phyloP scores from a whole-genome alignment of 2,888 invertebrate genomes.

The Stenchaetothrips biformis region DNA sequence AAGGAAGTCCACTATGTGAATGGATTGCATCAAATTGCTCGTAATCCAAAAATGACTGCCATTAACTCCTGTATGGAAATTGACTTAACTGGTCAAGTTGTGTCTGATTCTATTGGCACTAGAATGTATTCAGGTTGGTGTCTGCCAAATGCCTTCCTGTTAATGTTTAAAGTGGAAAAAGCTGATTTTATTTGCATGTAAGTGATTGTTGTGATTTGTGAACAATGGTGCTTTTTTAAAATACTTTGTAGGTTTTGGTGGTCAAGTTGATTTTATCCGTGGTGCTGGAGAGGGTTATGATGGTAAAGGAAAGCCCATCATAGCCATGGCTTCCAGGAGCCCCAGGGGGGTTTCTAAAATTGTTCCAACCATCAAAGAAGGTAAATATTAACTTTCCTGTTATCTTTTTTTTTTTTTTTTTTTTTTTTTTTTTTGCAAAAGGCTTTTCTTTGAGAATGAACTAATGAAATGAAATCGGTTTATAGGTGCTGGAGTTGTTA shows the following conservation, averaged over 20 bases:
- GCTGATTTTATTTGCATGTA: conserved; percentile 27
- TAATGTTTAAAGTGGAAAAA: conserved; percentile 25
- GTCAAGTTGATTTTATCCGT: conserved; percentile 90
- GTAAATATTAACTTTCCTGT: conserved; percentile 47
- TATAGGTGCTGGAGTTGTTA: conserved; percentile 89
- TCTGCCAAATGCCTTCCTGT: not conserved
- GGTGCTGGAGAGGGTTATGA: conserved; percentile 82
- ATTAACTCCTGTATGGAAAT: conserved; percentile 95
- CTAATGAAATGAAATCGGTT: conserved; percentile 32
- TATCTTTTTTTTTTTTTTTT: not conserved
- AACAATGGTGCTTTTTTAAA: not conserved
- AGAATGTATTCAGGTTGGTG: conserved; percentile 57
- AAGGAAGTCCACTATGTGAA: conserved; percentile 84
- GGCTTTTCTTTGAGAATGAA: conserved; percentile 26
- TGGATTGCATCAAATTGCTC: conserved; percentile 71
- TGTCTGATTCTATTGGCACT: conserved; percentile 87
- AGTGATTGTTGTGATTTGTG: conserved; percentile 39
- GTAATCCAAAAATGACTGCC: conserved; percentile 88
- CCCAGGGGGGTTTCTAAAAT: conserved; percentile 67
- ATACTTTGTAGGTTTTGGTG: conserved; percentile 39
- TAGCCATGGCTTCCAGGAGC: conserved; percentile 78
- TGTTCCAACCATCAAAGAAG: conserved; percentile 71
- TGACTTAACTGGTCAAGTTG: conserved; percentile 90
- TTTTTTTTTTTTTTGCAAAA: not conserved
- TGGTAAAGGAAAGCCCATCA: conserved; percentile 84